A percentile compares a stretch with the other conserved stretches of the same genome.
phyloP scores from a whole-genome alignment of 2,888 invertebrate genomes.

The Ypsolopha sequella region DNA sequence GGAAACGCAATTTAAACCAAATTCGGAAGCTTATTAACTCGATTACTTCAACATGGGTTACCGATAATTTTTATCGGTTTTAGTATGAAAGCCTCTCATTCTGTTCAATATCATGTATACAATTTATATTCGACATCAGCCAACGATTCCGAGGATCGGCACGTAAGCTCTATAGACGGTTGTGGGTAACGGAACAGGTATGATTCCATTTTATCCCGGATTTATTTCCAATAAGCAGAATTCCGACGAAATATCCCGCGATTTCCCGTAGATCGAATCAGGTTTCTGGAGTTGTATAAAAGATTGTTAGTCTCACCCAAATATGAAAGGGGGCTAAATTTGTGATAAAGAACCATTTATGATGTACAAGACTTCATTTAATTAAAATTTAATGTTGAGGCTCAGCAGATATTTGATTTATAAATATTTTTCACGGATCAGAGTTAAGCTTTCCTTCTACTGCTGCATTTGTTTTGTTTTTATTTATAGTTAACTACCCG shows the following conservation, averaged over 20 bases:
- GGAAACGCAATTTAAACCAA: too few relatives aligned
- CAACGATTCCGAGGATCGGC: constrained; percentile 3
- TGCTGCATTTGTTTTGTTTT: too few relatives aligned
- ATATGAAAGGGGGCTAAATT: neutral
- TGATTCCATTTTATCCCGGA: constrained; percentile 50
- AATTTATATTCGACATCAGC: constrained; percentile 1
- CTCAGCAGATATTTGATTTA: too few relatives aligned
- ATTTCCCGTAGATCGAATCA: constrained; percentile 36
- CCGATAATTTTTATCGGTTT: neutral
- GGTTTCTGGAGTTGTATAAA: constrained; percentile 14
- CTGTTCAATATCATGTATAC: neutral
- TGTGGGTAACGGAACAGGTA: constrained; percentile 22
- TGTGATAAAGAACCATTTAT: neutral
- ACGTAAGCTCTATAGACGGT: constrained; percentile 3
- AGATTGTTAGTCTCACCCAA: constrained; percentile 12
- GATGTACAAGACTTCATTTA: too few relatives aligned
- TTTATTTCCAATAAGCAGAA: constrained; percentile 55
- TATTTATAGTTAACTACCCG: too few relatives aligned
- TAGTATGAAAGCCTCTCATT: constrained; percentile 2
- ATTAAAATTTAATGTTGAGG: too few relatives aligned
- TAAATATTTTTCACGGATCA: too few relatives aligned
- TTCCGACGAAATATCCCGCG: constrained; percentile 37
- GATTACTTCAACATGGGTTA: too few relatives aligned
- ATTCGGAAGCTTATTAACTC: too few relatives aligned
- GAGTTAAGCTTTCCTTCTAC: too few relatives aligned